Conservation (phyloP, 2,113 vertebrate genomes). For the Malurus melanocephalus region DNA sequence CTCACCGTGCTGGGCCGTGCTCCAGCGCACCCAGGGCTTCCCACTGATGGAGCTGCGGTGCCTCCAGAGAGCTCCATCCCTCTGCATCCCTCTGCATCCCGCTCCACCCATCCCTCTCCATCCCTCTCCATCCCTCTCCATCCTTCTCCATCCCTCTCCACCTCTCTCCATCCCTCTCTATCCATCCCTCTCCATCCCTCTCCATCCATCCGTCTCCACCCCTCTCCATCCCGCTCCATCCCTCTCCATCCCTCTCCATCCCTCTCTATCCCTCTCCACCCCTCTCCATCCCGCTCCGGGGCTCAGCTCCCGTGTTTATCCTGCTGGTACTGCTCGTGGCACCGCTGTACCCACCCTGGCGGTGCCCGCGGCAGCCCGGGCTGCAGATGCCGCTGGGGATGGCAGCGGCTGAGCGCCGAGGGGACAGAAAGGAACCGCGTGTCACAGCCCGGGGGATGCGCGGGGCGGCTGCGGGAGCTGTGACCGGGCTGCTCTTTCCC, state of each 20-base stretch:
- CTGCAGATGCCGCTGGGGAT: not conserved
- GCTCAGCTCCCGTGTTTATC: not conserved
- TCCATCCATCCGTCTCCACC: no score
- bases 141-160: no score
- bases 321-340: not conserved
- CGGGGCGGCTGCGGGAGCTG: not conserved
- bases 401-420: not conserved
- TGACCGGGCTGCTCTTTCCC: constrained; percentile 40
- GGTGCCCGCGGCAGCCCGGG: not conserved
- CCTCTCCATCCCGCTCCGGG: no score
- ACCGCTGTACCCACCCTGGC: no score
- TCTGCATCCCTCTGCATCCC: no score
- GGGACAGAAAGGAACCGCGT: not conserved
- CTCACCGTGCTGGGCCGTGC: not conserved
- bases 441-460: not conserved
- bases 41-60: not conserved
- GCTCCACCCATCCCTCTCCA: no score
- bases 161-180: no score
- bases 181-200: no score
- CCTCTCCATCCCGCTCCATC: no score
- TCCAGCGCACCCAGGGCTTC: not conserved
- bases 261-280: no score
- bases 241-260: no score
- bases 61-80: not conserved
- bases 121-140: no score